A percentile compares a stretch with the other conserved stretches of the same genome.
These are phyloP conservation scores for Drosophila subobscura DNA, from an alignment of 1,140 invertebrate species.

Conservation along the genomic window DNA sequence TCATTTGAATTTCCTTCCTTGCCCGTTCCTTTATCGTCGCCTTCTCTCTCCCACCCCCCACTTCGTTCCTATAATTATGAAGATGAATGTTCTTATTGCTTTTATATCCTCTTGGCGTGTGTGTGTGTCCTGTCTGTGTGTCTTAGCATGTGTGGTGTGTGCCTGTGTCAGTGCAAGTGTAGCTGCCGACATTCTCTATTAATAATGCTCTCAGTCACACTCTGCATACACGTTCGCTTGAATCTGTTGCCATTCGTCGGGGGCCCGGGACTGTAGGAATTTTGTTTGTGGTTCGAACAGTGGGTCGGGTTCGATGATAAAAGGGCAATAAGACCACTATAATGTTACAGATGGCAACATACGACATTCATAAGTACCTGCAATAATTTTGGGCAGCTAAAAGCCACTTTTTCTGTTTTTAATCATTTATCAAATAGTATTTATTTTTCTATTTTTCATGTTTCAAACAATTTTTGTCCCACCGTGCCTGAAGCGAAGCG, in stretches of 20 bases:
- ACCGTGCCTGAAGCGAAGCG: conserved; percentile 38
- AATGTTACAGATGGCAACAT: no score
- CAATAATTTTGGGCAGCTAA: no score
- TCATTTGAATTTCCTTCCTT: conserved; percentile 62
- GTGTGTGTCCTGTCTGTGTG: conserved; percentile 5
- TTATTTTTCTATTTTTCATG: no score
- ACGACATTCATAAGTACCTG: no score
- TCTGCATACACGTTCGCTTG: conserved; percentile 74
- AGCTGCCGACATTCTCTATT: conserved; percentile 76
- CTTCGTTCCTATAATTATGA: conserved; percentile 65
- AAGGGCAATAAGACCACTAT: not conserved
- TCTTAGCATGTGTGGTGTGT: not conserved
- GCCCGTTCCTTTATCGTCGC: not conserved
- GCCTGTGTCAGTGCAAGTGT: conserved; percentile 33
- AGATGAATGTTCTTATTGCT: conserved; percentile 81
- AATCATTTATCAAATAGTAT: no score
- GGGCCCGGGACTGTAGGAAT: conserved; percentile 23
- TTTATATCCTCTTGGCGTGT: conserved; percentile 69
- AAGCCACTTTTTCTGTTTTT: no score
- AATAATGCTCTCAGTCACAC: conserved; percentile 81
- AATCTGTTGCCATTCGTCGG: conserved; percentile 67
- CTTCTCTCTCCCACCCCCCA: conserved; percentile 13
- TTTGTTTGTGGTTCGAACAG: conserved; percentile 28
- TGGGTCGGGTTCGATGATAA: conserved; percentile 2
- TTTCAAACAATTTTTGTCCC: conserved; percentile 7